A percentile compares a stretch with the other conserved stretches of the same genome.
Conservation (phyloP, 2,113 vertebrate species). For the Herpailurus yagouaroundi region DNA sequence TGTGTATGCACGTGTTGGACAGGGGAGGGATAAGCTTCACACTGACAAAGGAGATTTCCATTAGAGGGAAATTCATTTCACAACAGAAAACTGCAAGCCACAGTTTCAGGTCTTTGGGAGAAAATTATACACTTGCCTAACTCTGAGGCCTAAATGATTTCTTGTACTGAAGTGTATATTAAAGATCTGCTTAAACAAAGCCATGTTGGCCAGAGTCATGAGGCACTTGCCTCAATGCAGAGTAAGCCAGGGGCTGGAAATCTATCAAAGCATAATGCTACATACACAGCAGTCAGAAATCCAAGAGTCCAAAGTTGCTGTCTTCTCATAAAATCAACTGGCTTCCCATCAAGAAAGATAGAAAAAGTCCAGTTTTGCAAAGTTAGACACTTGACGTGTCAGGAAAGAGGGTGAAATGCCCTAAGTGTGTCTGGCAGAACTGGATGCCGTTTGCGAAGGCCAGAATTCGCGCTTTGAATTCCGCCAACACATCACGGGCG, state of each 20-base stretch:
- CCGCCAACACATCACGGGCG: background rate
- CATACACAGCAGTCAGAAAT: background rate
- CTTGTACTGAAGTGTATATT: background rate
- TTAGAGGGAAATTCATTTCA: conserved; percentile 66
- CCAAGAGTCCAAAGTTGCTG: conserved; percentile 15
- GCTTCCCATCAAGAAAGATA: conserved; percentile 20
- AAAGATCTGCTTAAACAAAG: conserved; percentile 58
- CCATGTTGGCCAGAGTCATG: background rate
- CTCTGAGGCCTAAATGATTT: conserved; percentile 34
- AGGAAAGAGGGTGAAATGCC: background rate
- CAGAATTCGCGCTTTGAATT: background rate
- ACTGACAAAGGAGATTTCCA: conserved; percentile 47
- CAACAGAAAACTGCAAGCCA: conserved; percentile 37
- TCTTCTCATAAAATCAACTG: conserved; percentile 45
- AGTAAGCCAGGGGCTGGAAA: conserved; percentile 20
- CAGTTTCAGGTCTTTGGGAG: conserved; percentile 52
- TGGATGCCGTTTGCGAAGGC: background rate
- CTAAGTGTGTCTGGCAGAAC: background rate
- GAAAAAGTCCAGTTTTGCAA: background rate
- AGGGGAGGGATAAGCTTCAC: background rate
- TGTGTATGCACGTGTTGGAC: background rate
- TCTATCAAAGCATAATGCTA: background rate
- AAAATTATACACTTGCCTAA: conserved; percentile 10
- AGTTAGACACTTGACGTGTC: background rate
- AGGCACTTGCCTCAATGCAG: background rate